Evolutionary conservation across 1,140 invertebrate species (phyloP), one percentile per base, ranked within the genome.

Genomic region (Drosophila sproati): DNA sequence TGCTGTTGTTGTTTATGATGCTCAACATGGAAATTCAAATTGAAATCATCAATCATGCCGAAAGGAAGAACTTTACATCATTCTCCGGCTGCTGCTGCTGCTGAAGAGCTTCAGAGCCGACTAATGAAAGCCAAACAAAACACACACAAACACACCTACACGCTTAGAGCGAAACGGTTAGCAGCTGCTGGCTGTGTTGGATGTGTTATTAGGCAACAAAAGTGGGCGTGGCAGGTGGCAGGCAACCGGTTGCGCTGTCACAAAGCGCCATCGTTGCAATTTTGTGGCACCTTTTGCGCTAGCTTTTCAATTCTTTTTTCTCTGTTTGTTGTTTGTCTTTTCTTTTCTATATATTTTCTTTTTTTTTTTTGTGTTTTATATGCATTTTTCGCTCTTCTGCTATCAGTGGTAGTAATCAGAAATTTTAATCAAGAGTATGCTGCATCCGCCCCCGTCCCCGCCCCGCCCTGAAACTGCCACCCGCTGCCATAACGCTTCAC

Each of bases 121-220:
- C 87, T 90, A 90, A 90, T 90, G 87, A 90, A 90, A 90, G 86
- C 87, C 87, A 90, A 90, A 90, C 87, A 91, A 74, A 82, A 80
- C 82, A 87, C 39, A 62, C 28, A 39, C 37, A 61, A 37, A 35
- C 37, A 4, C 31, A 35, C 32, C 45, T 56, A 45, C 28, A 39
- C 34, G 20, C 31, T 45, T 47, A 39, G 4, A 39, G 7, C 10
- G 37, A 39, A 8, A 8, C 6, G 39, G 3, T 56, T 37, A 45
- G 12, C 32, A 52, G 31, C 34, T 59, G 37, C 63, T 35, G 41
- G 29, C 8, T 10, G 10, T 43, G 20, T 43, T 50, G 60, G 75
- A 87, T 88, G 83, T 87, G 80, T 88, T 88, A 89, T 87, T 88
- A 83, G 83, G 64, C 41, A 29, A 55, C 69, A 43, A 4, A 43